Evolutionary conservation across 2,113 vertebrate genomes (phyloP).

Genomic region (Alexandromys fortis): DNA sequence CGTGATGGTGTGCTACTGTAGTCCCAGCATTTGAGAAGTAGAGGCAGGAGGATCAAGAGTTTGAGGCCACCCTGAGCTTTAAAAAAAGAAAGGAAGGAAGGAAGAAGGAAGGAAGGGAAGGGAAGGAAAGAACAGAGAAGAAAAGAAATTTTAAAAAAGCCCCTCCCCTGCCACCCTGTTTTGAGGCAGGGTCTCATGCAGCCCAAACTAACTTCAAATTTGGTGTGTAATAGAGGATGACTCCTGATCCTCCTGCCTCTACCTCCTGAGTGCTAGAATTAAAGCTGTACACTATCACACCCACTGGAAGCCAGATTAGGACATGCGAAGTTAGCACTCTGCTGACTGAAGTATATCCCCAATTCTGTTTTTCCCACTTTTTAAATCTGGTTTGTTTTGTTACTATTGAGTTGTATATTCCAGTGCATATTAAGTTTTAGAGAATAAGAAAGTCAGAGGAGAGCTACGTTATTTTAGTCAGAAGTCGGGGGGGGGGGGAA

Average conservation of each 20-base stretch:
- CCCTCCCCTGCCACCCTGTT: not conserved
- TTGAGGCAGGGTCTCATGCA: not conserved
- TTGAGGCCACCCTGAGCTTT: too few species aligned
- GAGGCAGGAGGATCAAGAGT: not conserved
- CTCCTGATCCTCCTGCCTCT: not conserved
- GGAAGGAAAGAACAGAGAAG: too few species aligned
- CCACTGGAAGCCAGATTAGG: not conserved
- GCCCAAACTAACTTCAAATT: not conserved
- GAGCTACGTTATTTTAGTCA: not conserved
- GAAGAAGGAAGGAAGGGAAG: too few species aligned
- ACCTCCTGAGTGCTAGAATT: not conserved
- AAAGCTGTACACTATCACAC: not conserved
- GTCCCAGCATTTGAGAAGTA: not conserved
- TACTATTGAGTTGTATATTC: not conserved
- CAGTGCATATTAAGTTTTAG: not conserved
- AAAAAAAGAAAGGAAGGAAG: not conserved
- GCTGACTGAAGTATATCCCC: not conserved
- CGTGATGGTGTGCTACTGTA: not conserved
- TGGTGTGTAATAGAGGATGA: not conserved
- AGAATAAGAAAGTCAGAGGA: constrained; percentile 23
- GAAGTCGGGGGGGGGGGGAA: not conserved
- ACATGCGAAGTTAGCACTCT: not conserved
- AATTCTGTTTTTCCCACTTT: not conserved
- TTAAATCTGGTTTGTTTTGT: not conserved
- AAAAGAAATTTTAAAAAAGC: not conserved